Conservation (phyloP, 2,113 vertebrate species). For the Pleuronectes platessa region DNA sequence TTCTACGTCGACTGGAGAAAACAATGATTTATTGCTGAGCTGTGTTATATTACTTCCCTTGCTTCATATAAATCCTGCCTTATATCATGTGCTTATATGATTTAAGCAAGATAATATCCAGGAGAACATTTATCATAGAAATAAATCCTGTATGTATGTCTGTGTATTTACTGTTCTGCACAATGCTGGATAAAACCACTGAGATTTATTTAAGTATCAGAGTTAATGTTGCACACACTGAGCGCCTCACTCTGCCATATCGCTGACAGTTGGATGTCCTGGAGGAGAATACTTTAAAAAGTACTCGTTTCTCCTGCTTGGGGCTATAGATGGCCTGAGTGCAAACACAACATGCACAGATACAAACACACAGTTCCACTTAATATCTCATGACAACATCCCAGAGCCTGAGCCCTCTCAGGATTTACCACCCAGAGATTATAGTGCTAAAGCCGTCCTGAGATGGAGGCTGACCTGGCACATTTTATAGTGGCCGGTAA, state of each 20-base stretch:
- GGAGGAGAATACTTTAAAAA: constrained; percentile 49
- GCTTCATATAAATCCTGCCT: not conserved
- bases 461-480: constrained; percentile 59
- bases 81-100: not conserved
- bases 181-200: constrained; percentile 14
- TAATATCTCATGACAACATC: constrained; percentile 46
- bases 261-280: constrained; percentile 23
- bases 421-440: constrained; percentile 60
- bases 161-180: not conserved
- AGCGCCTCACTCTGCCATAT: not conserved
- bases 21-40: not conserved
- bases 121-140: constrained; percentile 3
- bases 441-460: constrained; percentile 40
- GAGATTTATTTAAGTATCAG: not conserved
- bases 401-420: constrained; percentile 34
- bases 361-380: constrained; percentile 6
- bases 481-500: constrained; percentile 14
- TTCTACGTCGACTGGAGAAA: not conserved
- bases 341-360: constrained; percentile 1
- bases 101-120: not conserved
- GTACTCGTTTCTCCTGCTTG: constrained; percentile 16
- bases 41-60: not conserved
- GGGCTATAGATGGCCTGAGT: constrained; percentile 32
- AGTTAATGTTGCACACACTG: constrained; percentile 22
- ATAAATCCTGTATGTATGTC: not conserved